A percentile compares a stretch with the other conserved stretches of the same genome.
These are phyloP conservation scores for Protosalanx chinensis DNA, from an alignment of 2,797 vertebrate genomes.

Conservation along the genomic window DNA sequence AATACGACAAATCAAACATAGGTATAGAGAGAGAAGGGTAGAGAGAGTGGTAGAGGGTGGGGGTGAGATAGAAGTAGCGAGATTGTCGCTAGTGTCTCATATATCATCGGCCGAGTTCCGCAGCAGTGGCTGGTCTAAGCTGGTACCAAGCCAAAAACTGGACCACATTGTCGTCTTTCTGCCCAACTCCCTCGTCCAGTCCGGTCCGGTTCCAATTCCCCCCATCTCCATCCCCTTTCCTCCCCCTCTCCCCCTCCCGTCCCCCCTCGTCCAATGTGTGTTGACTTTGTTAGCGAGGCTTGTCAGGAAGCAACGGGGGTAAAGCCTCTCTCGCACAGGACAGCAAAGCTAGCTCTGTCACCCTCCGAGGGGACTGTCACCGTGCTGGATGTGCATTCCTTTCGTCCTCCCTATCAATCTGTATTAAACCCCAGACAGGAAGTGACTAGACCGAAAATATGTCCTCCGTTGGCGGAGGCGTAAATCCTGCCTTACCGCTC, in stretches of 20 bases:
- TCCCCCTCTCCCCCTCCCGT: too few species aligned
- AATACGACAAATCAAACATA: too few species aligned
- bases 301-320: neutral
- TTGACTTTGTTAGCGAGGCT: neutral
- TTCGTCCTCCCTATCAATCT: neutral
- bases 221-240: too few species aligned
- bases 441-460: neutral
- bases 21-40: neutral
- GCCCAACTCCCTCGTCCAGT: neutral
- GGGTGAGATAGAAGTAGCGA: neutral
- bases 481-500: neutral
- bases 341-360: neutral
- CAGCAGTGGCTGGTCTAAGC: conserved; percentile 46
- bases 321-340: neutral
- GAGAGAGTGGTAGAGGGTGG: neutral
- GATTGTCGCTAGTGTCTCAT: conserved; percentile 28
- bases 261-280: too few species aligned
- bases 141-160: conserved; percentile 42
- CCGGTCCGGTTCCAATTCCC: too few species aligned
- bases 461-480: too few species aligned
- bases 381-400: neutral
- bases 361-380: neutral
- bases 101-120: conserved; percentile 60
- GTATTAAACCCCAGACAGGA: neutral
- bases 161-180: conserved; percentile 19